Conservation (phyloP, 1,140 invertebrate species). For the Atta cephalotes region DNA sequence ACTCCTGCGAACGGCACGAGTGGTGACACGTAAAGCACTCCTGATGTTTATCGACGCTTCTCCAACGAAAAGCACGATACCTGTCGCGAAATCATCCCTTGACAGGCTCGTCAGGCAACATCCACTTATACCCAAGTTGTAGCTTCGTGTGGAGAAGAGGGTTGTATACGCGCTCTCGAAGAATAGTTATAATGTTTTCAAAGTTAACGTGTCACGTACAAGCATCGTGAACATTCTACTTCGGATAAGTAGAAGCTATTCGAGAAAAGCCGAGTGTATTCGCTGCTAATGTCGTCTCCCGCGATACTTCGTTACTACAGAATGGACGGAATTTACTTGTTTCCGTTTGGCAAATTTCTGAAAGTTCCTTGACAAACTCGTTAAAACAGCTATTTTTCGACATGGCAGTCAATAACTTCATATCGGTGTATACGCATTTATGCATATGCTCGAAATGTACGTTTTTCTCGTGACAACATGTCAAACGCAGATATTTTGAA, state of each 20-base stretch:
- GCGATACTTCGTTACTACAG: neutral
- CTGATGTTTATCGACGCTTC: slow-evolving; percentile 37
- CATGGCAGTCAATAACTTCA: slow-evolving; percentile 9
- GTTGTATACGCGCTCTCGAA: neutral
- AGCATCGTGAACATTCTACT: slow-evolving; percentile 19
- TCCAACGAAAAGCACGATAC: slow-evolving; percentile 5
- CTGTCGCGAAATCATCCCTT: neutral
- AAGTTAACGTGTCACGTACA: slow-evolving; percentile 6
- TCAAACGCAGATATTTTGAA: slow-evolving; percentile 20
- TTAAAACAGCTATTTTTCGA: slow-evolving; percentile 19
- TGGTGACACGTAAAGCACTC: slow-evolving; percentile 38
- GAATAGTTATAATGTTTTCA: neutral
- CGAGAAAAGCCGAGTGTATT: neutral
- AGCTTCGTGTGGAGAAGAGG: neutral
- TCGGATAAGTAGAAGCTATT: neutral
- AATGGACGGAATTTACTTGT: neutral
- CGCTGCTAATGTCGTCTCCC: neutral
- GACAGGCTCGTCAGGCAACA: slow-evolving; percentile 21
- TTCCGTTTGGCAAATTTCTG: neutral
- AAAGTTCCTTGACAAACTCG: neutral
- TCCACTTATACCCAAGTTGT: neutral
- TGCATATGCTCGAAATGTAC: neutral
- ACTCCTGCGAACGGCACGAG: neutral
- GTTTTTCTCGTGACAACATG: neutral
- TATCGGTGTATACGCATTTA: neutral